Evolutionary conservation across 2,797 vertebrate genomes (phyloP).

Genomic region (Scleropages formosus): DNA sequence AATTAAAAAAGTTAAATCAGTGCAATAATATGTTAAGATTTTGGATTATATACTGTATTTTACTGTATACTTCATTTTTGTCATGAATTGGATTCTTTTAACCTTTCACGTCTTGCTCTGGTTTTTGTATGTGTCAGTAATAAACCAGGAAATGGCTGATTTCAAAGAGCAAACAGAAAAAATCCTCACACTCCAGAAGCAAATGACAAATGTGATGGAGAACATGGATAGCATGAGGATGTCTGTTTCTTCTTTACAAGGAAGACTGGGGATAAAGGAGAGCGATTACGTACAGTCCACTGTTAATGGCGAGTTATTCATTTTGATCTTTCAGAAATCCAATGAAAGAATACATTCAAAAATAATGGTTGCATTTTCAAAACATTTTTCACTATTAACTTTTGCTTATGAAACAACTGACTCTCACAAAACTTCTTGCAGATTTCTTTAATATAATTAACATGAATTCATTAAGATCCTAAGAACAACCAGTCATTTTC

Average conservation of each 20-base stretch:
- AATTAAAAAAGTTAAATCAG: not conserved
- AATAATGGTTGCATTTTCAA: constrained; percentile 1
- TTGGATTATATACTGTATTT: not conserved
- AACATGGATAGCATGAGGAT: constrained; percentile 53
- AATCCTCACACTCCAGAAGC: constrained; percentile 63
- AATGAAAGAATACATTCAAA: not conserved
- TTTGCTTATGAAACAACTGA: not conserved
- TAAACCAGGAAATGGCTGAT: constrained; percentile 61
- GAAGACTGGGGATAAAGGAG: constrained; percentile 69
- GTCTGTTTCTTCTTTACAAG: constrained; percentile 64
- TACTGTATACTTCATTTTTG: not conserved
- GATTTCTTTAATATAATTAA: constrained; percentile 7
- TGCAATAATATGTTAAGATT: not conserved
- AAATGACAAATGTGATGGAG: constrained; percentile 62
- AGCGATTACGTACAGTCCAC: constrained; percentile 58
- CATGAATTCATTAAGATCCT: too few relatives aligned
- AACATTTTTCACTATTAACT: not conserved
- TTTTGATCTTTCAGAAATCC: not conserved
- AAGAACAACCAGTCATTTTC: too few relatives aligned
- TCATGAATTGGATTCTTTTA: not conserved
- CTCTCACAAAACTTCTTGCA: not conserved
- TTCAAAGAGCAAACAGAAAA: constrained; percentile 64
- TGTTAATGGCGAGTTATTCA: constrained; percentile 49
- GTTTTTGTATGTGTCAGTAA: constrained; percentile 40
- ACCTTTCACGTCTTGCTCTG: not conserved